Conservation (phyloP, 1,140 invertebrate genomes). For the Ips typographus region DNA sequence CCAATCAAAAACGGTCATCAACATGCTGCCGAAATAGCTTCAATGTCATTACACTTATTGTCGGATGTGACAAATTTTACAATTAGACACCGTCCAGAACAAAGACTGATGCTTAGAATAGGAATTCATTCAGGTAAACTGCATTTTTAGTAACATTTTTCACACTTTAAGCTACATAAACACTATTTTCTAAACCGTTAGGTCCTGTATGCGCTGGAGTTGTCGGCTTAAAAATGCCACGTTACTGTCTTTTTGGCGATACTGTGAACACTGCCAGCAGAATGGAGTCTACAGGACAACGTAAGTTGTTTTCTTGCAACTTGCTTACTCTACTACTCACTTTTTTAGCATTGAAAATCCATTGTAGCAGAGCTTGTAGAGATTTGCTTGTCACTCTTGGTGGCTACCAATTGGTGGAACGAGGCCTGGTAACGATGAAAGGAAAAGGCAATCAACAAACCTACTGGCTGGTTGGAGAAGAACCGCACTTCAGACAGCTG, state of each 20-base stretch:
- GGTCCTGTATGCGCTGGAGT: slow-evolving; percentile 83
- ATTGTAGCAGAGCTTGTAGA: slow-evolving; percentile 78
- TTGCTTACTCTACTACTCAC: not conserved
- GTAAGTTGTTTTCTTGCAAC: slow-evolving; percentile 52
- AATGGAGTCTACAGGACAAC: slow-evolving; percentile 88
- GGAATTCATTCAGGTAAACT: slow-evolving; percentile 84
- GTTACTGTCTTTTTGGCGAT: slow-evolving; percentile 88
- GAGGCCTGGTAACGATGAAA: slow-evolving; percentile 82
- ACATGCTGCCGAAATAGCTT: slow-evolving; percentile 91
- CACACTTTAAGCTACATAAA: too few species aligned
- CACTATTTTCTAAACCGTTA: slow-evolving; percentile 36
- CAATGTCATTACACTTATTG: slow-evolving; percentile 86
- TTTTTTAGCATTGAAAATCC: slow-evolving; percentile 75
- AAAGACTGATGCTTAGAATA: slow-evolving; percentile 83
- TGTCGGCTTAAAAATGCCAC: slow-evolving; percentile 86
- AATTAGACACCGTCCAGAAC: slow-evolving; percentile 82
- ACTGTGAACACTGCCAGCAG: slow-evolving; percentile 91
- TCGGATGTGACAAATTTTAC: slow-evolving; percentile 81
- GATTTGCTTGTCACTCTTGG: slow-evolving; percentile 72
- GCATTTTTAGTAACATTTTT: not conserved
- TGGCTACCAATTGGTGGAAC: slow-evolving; percentile 75
- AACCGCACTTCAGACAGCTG: slow-evolving; percentile 57
- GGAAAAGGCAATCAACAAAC: slow-evolving; percentile 83
- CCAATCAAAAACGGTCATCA: slow-evolving; percentile 74
- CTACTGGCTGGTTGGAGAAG: slow-evolving; percentile 84